A percentile compares a stretch with the other conserved stretches of the same genome.
Evolutionary conservation across 2,888 invertebrate species (phyloP).

Genomic region (Monopis laevigella): DNA sequence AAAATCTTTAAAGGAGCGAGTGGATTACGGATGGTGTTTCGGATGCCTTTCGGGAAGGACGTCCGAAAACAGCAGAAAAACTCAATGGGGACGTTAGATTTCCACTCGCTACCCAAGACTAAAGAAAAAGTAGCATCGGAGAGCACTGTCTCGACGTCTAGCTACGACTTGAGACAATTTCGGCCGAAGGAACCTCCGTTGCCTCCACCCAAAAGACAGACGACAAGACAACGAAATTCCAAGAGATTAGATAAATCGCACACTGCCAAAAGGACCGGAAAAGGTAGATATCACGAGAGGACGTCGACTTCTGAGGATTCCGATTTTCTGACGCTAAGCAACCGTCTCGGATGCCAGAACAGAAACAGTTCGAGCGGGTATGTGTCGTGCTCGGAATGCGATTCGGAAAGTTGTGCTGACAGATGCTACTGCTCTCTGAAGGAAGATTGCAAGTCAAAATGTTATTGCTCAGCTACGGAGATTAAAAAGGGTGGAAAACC

Average conservation of each 20-base stretch:
- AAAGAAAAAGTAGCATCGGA: conserved; percentile 54
- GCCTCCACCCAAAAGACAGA: conserved; percentile 43
- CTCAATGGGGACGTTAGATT: conserved; percentile 29
- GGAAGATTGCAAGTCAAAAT: conserved; percentile 64
- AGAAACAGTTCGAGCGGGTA: conserved; percentile 76
- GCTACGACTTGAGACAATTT: conserved; percentile 71
- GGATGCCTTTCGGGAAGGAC: conserved; percentile 64
- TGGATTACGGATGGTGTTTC: conserved; percentile 71
- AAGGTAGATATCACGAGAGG: conserved; percentile 65
- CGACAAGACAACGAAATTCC: conserved; percentile 45
- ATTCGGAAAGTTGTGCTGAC: conserved; percentile 86
- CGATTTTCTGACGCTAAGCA: conserved; percentile 65
- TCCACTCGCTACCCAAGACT: conserved; percentile 26
- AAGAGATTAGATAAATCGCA: conserved; percentile 43
- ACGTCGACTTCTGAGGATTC: conserved; percentile 72
- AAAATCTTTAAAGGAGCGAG: conserved; percentile 69
- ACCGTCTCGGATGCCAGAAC: conserved; percentile 68
- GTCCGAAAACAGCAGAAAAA: conserved; percentile 39
- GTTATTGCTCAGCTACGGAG: conserved; percentile 71
- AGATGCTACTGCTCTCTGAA: conserved; percentile 87
- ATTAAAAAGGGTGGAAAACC: conserved; percentile 39
- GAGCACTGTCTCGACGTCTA: conserved; percentile 70
- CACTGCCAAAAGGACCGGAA: conserved; percentile 49
- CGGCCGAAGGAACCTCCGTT: conserved; percentile 61
- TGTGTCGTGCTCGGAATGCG: conserved; percentile 90